These are phyloP conservation scores for Ectemnius cavifrons DNA, from an alignment of 2,888 invertebrate genomes.

Conservation along the genomic window DNA sequence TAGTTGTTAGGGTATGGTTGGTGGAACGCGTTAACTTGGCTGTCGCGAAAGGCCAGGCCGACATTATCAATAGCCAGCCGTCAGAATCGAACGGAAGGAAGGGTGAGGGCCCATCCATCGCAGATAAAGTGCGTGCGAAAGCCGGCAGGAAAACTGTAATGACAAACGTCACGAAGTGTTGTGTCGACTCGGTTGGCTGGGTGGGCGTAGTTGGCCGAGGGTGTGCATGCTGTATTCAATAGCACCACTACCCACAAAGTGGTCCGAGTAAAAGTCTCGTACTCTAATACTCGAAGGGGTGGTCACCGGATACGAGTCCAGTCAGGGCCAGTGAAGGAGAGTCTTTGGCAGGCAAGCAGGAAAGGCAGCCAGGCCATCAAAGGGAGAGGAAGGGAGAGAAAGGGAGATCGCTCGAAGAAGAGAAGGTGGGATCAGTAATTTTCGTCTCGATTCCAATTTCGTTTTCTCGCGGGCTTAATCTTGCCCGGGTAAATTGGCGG, in stretches of 20 bases:
- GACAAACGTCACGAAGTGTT: too few species aligned
- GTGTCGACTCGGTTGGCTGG: too few species aligned
- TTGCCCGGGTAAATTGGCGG: conserved; percentile 64
- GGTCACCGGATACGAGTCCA: too few species aligned
- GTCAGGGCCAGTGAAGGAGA: too few species aligned
- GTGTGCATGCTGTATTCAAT: too few species aligned
- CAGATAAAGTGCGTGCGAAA: conserved; percentile 10
- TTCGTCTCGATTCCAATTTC: conserved; percentile 71
- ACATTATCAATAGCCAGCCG: background rate
- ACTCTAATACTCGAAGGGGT: too few species aligned
- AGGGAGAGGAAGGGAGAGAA: background rate
- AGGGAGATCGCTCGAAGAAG: background rate
- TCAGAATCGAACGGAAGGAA: background rate
- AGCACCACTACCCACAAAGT: too few species aligned
- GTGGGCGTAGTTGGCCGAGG: too few species aligned
- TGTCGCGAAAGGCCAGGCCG: conserved; percentile 2
- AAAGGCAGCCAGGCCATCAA: background rate
- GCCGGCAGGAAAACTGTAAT: background rate
- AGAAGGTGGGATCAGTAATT: conserved; percentile 62
- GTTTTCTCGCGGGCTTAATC: conserved; percentile 68
- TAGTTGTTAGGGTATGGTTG: too few species aligned
- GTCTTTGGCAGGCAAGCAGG: too few species aligned
- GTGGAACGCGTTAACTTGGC: background rate
- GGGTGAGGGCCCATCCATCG: background rate
- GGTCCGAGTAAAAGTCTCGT: too few species aligned